Base-by-base conservation (phyloP, 2,888 invertebrate genomes). In the Euplexia lucipara region DNA sequence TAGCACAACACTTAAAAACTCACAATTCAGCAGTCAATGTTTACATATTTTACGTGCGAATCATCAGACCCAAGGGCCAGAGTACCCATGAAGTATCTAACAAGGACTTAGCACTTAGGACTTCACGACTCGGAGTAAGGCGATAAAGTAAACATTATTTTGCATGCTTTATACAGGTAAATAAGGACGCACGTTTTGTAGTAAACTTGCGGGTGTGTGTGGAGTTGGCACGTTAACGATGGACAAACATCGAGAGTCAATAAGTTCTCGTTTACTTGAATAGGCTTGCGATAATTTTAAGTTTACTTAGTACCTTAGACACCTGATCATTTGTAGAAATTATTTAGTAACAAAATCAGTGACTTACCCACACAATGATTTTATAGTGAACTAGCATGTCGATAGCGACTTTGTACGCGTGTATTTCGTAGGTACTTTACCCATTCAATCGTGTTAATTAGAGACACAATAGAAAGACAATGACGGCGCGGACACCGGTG, bases 231-330 rank as follows among this genome's bases (percentile, higher is more conserved):
- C 30, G 60, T 70, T 62, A 45, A 58, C 44, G 16, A 47, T 49
- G n/a, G 3, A 32, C 57, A 75, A 76, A 73, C 12, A 70, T 37
- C 20, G 20, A 1, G 10, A 37, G 57, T 54, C 56, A 70, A 58
- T 57, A 45, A 52, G 32, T 22, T 53, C 42, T 35, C 14, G 14
- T 7, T 62, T 62, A 44, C 7, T 6, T 48, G 10, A 18, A 35
- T 41, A 20, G 20, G n/a, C 35, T 14, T 12, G 20, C 4, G 18
- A 47, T 51, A 9, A 10, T 32, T 32, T 45, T 16, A 32, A 32
- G 39, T 32, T 42, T n/a, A n/a, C n/a, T n/a, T n/a, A n/a, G n/a
- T n/a, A n/a, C n/a, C n/a, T n/a, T n/a, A n/a, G n/a, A n/a, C n/a
- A n/a, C n/a, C n/a, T n/a, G n/a, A n/a, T n/a, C n/a, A n/a, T n/a